Base-by-base conservation (phyloP, 1,140 invertebrate species). In the Tetramorium parvispinum region DNA sequence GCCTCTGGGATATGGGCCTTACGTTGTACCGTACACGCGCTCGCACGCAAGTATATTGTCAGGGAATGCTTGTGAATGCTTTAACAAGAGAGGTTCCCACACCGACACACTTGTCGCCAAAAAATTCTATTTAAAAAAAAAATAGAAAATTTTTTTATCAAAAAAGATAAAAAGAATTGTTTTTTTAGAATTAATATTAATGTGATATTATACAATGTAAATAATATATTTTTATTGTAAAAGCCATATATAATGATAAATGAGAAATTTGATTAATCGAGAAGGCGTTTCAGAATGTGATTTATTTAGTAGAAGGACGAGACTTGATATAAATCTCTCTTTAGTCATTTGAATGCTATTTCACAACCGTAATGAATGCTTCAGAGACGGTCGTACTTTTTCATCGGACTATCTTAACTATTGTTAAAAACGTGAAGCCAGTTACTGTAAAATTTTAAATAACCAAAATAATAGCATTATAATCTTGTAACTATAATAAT, bases 11-110 rank as follows among this genome's bases (percentile, higher is more conserved):
- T 61, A 24, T 46, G 53, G 55, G 40, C 11, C 40, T 59, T 61
- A 46, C 6, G 8, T 49, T 43, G 21, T 11, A 49, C 65, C 40
- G 43, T 2, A n/a, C 27, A 37, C 77, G 32, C 46, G 16, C 24
- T n/a, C 16, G 18, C 76, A 51, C 76, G 55, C 59, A 65, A 46
- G 76, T 73, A 82, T 18, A 83, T 27, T 27, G 68, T 73, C 27
- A 32, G 75, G 24, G 43, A 81, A n/a, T 21, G 27, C 68, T 32
- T 21, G 63, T 46, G 18, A 46, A 40, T 53, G 49, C 13, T 32
- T 21, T 75, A 82, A 32, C 40, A n/a, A 49, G 27, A 70, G 13
- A 7, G 7, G 5, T 53, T 79, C 40, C 5, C n/a, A 61, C n/a
- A 51, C 40, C 2, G 16, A 27, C 5, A 77, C 18, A 6, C 13